Evolutionary conservation across 2,113 vertebrate species (phyloP).

Genomic region (Spheniscus mendiculus): DNA sequence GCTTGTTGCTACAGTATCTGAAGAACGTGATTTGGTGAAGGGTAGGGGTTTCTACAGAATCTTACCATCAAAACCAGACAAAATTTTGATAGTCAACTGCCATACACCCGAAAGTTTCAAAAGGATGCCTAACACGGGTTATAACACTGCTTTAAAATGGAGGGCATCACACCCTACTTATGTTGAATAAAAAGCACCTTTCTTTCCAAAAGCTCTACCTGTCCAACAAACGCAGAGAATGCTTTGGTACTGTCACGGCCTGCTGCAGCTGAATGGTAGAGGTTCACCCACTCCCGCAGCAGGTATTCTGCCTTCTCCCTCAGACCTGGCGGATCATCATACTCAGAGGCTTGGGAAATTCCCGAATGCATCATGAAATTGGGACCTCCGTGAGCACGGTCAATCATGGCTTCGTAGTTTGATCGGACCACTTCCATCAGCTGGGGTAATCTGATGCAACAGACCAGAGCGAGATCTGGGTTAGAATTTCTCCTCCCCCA

Average conservation of each 20-base stretch:
- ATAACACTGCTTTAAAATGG: slow-evolving; percentile 67
- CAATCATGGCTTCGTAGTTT: slow-evolving; percentile 99
- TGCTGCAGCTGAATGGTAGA: slow-evolving; percentile 97
- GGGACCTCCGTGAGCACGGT: slow-evolving; percentile 95
- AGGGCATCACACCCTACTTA: slow-evolving; percentile 76
- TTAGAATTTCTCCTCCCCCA: slow-evolving; percentile 54
- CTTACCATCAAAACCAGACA: background rate
- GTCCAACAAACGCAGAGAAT: slow-evolving; percentile 99
- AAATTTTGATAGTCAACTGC: background rate
- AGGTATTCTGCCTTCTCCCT: slow-evolving; percentile 98
- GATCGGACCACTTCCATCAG: slow-evolving; percentile 98
- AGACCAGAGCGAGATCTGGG: slow-evolving; percentile 43
- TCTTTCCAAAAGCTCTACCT: slow-evolving; percentile 91
- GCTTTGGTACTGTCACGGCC: slow-evolving; percentile 99
- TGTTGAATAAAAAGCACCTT: slow-evolving; percentile 85
- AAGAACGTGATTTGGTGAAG: background rate
- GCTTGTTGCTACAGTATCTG: background rate
- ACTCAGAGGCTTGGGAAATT: slow-evolving; percentile 98
- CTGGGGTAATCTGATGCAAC: slow-evolving; percentile 87
- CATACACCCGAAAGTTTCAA: background rate
- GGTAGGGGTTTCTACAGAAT: background rate
- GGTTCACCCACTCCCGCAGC: slow-evolving; percentile 97
- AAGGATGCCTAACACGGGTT: slow-evolving; percentile 40
- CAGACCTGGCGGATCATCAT: slow-evolving; percentile 96
- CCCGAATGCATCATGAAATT: slow-evolving; percentile 99